Base-by-base conservation (phyloP, 2,113 vertebrate species). In the Rostratula benghalensis region DNA sequence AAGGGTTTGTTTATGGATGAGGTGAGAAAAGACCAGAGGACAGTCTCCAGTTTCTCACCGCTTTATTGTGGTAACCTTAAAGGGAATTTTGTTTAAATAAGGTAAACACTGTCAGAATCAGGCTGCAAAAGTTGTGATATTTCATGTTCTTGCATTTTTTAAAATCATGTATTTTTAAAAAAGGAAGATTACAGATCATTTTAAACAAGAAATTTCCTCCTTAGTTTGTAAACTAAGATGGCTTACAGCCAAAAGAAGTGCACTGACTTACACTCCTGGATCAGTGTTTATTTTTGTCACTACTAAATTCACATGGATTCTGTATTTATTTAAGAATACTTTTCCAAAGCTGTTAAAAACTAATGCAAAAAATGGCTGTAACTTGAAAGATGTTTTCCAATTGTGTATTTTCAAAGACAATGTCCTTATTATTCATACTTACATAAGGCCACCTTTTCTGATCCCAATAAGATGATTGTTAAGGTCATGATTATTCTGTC, bases 401-500 rank as follows among this genome's bases (percentile, higher is more conserved):
- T 67, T 18, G 37, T 25, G 8, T 17, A 71, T 67, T 84, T 75
- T 51, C 69, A 76, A 78, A 89, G 31, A 25, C n/a, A 82, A 65
- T 31, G 16, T 43, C 43, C n/a, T 57, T 91, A 53, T 48, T 83
- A 39, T 69, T 76, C 35, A 68, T 67, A 37, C 20, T 74, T 81
- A 70, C 2, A 1, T 73, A 95, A 93, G 16, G 20, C 19, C 50
- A 63, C 13, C 22, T 57, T 76, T 90, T 61, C 53, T 88, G 37
- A 81, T 63, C 22, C 37, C 19, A 54, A 3, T 43, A 81, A 79
- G 35, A 46, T 48, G 60, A 93, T 46, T 51, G 65, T 46, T 95
- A 94, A 93, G 86, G 83, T 85, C 57, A 37, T 33, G 41, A 33
- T 60, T 87, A 77, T 93, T 70, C 89, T 94, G 65, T 53, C 83